phyloP scores from a whole-genome alignment of 1,140 invertebrate genomes.

The Phocides pigmalion region DNA sequence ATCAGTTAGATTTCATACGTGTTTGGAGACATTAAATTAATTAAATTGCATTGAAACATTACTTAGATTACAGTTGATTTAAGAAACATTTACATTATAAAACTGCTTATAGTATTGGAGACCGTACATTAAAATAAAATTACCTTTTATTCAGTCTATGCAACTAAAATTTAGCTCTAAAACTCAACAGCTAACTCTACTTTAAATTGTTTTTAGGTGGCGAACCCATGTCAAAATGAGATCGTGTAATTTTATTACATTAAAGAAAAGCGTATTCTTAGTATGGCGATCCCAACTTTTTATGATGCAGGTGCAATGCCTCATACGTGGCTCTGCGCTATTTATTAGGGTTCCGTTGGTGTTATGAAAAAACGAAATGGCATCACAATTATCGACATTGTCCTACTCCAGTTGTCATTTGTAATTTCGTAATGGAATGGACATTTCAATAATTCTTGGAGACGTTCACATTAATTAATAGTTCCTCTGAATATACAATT shows the following conservation, averaged over 20 bases:
- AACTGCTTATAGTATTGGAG: too few relatives aligned
- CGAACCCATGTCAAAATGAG: background rate
- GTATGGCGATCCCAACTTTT: conserved; percentile 63
- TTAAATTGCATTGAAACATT: too few relatives aligned
- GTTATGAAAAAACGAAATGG: conserved; percentile 62
- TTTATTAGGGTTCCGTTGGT: conserved; percentile 52
- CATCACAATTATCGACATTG: conserved; percentile 66
- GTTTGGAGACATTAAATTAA: too few relatives aligned
- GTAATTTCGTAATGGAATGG: conserved; percentile 41
- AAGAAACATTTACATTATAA: too few relatives aligned
- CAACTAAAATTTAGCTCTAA: too few relatives aligned
- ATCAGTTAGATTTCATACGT: too few relatives aligned
- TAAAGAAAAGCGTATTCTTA: conserved; percentile 50
- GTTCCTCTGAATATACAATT: conserved; percentile 24
- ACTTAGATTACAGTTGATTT: too few relatives aligned
- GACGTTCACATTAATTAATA: conserved; percentile 28
- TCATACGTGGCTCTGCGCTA: conserved; percentile 54
- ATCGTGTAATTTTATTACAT: conserved; percentile 47
- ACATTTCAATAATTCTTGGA: conserved; percentile 53
- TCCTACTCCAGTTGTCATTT: conserved; percentile 54
- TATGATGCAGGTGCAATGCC: conserved; percentile 65
- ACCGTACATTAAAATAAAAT: too few relatives aligned
- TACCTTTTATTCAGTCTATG: too few relatives aligned
- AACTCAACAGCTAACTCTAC: too few relatives aligned
- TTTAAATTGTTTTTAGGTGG: background rate